Evolutionary conservation across 2,113 vertebrate genomes (phyloP).

Genomic region (Microtus pennsylvanicus): DNA sequence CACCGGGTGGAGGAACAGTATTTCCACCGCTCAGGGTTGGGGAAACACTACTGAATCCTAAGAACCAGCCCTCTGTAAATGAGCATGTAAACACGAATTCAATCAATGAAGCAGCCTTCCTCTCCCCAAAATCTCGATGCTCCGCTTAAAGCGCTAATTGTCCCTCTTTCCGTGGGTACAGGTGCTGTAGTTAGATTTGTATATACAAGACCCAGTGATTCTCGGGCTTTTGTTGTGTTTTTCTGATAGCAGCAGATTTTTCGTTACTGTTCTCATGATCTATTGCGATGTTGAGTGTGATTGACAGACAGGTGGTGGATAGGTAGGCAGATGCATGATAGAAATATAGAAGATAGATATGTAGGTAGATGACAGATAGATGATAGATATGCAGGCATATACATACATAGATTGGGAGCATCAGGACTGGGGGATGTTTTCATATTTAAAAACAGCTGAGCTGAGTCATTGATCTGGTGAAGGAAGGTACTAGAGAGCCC

Average conservation of each 20-base stretch:
- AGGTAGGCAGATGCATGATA: neutral
- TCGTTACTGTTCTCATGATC: neutral
- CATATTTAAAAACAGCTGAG: neutral
- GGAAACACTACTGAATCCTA: conserved; percentile 7
- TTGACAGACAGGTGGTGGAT: neutral
- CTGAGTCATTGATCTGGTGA: neutral
- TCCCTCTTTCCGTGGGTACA: neutral
- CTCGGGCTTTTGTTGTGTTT: neutral
- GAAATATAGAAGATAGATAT: neutral
- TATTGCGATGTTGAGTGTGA: neutral
- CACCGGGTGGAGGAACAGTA: neutral
- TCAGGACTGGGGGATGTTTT: neutral
- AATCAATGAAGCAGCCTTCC: no score
- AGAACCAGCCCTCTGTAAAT: neutral
- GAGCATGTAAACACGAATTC: neutral
- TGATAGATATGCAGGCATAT: neutral
- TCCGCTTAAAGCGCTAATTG: conserved; percentile 39
- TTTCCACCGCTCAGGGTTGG: conserved; percentile 19
- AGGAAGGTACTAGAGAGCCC: neutral
- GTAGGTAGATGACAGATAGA: neutral
- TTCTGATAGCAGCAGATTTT: conserved; percentile 6
- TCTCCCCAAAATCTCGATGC: neutral
- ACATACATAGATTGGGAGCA: neutral
- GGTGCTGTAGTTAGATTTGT: neutral
- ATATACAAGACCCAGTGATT: neutral